Conservation (phyloP, 1,140 invertebrate genomes). For the Oedothorax gibbosus region DNA sequence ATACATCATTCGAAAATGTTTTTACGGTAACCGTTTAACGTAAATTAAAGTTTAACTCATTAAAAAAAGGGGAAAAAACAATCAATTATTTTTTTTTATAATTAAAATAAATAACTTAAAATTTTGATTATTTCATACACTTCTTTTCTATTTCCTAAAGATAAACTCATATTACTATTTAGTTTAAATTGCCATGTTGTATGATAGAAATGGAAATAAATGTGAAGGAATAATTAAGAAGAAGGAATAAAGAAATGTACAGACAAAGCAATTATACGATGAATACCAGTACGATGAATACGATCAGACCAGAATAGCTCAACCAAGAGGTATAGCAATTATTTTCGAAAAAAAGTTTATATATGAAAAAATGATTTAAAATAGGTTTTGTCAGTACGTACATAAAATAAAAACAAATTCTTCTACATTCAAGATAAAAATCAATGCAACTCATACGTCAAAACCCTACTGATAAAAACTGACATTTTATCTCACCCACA, state of each 20-base stretch:
- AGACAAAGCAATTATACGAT: not conserved
- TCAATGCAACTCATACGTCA: not conserved
- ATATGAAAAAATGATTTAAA: not conserved
- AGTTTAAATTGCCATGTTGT: too few relatives aligned
- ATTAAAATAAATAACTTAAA: too few relatives aligned
- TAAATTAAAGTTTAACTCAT: too few relatives aligned
- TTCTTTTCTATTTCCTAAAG: too few relatives aligned
- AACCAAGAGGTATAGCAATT: not conserved
- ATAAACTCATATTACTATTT: too few relatives aligned
- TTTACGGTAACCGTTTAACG: too few relatives aligned
- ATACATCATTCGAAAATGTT: too few relatives aligned
- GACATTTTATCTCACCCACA: not conserved
- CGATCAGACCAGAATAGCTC: not conserved
- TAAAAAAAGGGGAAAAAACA: too few relatives aligned
- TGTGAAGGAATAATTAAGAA: not conserved
- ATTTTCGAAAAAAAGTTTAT: not conserved
- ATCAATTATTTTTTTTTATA: too few relatives aligned
- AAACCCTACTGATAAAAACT: not conserved
- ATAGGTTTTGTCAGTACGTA: not conserved
- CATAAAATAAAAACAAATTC: not conserved
- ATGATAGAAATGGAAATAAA: not conserved
- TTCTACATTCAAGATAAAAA: not conserved
- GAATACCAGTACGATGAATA: too few relatives aligned
- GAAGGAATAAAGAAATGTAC: not conserved
- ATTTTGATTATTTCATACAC: too few relatives aligned